Base-by-base conservation (phyloP, 2,888 invertebrate genomes). In the Endotricha flammealis region DNA sequence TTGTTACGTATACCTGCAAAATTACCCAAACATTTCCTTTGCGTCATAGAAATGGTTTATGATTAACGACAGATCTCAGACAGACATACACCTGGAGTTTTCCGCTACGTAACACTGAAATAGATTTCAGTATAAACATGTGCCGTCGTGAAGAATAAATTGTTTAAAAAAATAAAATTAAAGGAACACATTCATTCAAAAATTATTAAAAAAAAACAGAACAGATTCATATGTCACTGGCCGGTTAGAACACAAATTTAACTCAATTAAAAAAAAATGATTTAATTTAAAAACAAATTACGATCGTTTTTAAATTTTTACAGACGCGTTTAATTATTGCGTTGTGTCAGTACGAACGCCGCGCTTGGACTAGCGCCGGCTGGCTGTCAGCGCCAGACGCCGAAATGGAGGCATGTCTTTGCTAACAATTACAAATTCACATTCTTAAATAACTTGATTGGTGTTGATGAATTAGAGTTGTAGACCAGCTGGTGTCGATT, bases 401-500 rank as follows among this genome's bases (percentile, higher is more conserved):
- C n/a, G n/a, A n/a, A n/a, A n/a, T n/a, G 39, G 41, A 44, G 42
- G 40, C 41, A 45, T 45, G 37, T 44, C 29, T 31, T 31, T 24
- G 16, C 22, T 35, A 29, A 23, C 10, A 12, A 23, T n/a, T n/a
- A n/a, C n/a, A n/a, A n/a, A n/a, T 23, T 35, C 29, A 29, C 35
- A 29, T 29, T 32, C 42, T 50, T 44, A 53, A 54, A 53, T 40
- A 47, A 57, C 52, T 56, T 60, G 57, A 60, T 64, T 62, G 57
- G 36, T 39, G 34, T 46, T 67, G 62, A 70, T 70, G 60, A 64
- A 72, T 69, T 60, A 36, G 57, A 61, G 53, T 65, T 64, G n/a
- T n/a, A n/a, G 53, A 61, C 55, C 64, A 63, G 45, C 53, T 61
- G 59, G 52, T 53, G n/a, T n/a, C n/a, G n/a, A n/a, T n/a, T n/a